Evolutionary conservation across 64 coral and sea anemone species (phyloP), one percentile per base, ranked within the genome.

Genomic region (Porites lutea): DNA sequence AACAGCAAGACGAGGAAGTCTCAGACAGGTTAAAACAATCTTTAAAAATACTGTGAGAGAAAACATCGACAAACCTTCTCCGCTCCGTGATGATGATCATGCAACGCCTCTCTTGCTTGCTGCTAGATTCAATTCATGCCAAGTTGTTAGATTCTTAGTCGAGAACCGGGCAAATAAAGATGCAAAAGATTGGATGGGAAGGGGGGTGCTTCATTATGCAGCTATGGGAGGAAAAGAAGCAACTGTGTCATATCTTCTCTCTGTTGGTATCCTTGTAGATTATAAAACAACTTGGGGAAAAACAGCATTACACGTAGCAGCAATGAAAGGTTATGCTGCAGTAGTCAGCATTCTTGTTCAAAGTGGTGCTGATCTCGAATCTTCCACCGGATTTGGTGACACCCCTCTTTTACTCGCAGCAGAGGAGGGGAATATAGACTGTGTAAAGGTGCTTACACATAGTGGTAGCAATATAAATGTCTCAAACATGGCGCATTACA

Each of bases 231-330:
- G 81, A 12, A 84, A 68, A 9, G 48, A 52, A 52, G 81, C 67
- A 20, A 63, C 62, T 8, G 81, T 84, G 6, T 68, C n/a, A 16
- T 70, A 84, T n/a, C 62, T 84, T 51, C 62, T 84, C 4, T 46
- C 62, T n/a, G 16, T 65, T 65, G 81, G 81, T 84, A 48, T 68
- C 19, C 16, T 18, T 70, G 81, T 84, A 4, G 19, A 84, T 44
- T 52, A 63, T 64, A 50, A 68, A 23, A 68, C 91, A 72, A 93
- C 91, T 9, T 93, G 88, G 88, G 93, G 83, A 51, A 55, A 76
- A 13, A 88, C 83, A 79, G 83, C 78, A 12, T 91, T 96, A 20
- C 94, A 96, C 51, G 50, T 88, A 15, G 94, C 94, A 43, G 89
- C 89, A 2, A 52, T 16, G 12, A 81, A 92, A 52, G 94, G 77